A percentile compares a stretch with the other conserved stretches of the same genome.
These are phyloP conservation scores for Clunio marinus DNA, from an alignment of 2,888 invertebrate species.

Conservation along the genomic window DNA sequence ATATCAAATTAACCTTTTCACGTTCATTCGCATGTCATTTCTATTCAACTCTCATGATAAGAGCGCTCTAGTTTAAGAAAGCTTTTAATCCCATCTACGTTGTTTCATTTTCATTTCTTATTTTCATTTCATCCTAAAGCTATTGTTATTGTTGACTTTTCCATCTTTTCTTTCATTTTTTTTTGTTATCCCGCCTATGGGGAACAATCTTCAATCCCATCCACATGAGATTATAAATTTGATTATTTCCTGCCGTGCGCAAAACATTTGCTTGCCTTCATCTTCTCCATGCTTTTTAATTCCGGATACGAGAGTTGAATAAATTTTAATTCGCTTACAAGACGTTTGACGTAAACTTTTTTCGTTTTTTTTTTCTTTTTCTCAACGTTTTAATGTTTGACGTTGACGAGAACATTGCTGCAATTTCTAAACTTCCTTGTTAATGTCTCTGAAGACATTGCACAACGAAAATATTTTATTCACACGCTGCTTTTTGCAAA, in stretches of 20 bases:
- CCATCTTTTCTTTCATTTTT: too few species aligned
- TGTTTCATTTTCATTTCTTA: too few species aligned
- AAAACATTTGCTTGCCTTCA: not conserved
- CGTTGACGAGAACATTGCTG: conserved; percentile 5
- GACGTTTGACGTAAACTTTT: conserved; percentile 4
- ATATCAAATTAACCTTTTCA: conserved; percentile 12
- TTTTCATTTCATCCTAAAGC: not conserved
- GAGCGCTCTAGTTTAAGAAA: not conserved
- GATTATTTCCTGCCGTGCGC: conserved; percentile 16
- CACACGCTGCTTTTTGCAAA: conserved; percentile 8
- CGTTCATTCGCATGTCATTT: not conserved
- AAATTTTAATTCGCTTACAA: conserved; percentile 11
- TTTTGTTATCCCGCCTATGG: not conserved
- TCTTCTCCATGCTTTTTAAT: too few species aligned
- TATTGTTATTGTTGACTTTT: not conserved
- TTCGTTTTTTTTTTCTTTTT: too few species aligned
- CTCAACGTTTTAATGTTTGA: too few species aligned
- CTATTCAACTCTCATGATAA: not conserved
- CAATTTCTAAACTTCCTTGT: conserved; percentile 15
- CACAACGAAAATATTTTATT: not conserved
- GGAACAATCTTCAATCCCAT: conserved; percentile 7
- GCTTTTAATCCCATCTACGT: conserved; percentile 13
- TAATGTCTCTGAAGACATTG: conserved; percentile 11
- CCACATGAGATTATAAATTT: conserved; percentile 16
- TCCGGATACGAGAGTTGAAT: conserved; percentile 11